Percentiles rank a stretch among this genome's conserved stretches.
Conservation (phyloP, 2,888 invertebrate species). For the Harpagoxenus sublaevis region DNA sequence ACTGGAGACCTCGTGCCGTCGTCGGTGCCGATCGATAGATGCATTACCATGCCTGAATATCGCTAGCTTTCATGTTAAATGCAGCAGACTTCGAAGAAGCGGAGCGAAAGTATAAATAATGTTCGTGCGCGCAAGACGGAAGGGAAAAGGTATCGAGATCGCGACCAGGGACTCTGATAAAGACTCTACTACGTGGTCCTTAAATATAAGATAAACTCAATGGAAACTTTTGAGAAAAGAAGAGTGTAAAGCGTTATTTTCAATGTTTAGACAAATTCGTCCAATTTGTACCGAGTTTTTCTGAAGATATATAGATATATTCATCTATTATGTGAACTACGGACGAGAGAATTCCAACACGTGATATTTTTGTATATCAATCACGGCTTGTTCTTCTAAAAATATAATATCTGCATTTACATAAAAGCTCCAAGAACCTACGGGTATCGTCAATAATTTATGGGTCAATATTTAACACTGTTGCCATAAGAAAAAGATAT, state of each 20-base stretch:
- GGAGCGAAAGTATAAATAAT: constrained; percentile 46
- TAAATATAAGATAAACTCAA: constrained; percentile 11
- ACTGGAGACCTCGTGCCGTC: not conserved
- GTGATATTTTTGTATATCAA: not conserved
- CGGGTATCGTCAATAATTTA: not conserved
- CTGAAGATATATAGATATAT: not conserved
- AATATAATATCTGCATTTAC: not conserved
- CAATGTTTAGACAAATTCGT: not conserved
- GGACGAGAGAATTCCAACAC: not conserved
- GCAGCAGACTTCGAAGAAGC: constrained; percentile 35
- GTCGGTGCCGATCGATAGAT: constrained; percentile 42
- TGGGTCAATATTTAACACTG: not conserved
- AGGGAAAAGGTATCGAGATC: constrained; percentile 21
- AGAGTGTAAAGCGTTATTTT: not conserved
- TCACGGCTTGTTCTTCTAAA: not conserved
- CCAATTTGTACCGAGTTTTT: not conserved
- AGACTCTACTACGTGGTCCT: not conserved
- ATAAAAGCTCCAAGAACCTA: not conserved
- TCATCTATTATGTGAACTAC: not conserved
- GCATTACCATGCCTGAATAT: constrained; percentile 47
- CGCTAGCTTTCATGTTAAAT: constrained; percentile 52
- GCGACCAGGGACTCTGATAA: constrained; percentile 21
- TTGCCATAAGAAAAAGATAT: not conserved
- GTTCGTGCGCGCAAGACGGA: not conserved
- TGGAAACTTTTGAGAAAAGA: not conserved